Evolutionary conservation across 2,113 vertebrate genomes (phyloP).

Genomic region (Hemiscyllium ocellatum): DNA sequence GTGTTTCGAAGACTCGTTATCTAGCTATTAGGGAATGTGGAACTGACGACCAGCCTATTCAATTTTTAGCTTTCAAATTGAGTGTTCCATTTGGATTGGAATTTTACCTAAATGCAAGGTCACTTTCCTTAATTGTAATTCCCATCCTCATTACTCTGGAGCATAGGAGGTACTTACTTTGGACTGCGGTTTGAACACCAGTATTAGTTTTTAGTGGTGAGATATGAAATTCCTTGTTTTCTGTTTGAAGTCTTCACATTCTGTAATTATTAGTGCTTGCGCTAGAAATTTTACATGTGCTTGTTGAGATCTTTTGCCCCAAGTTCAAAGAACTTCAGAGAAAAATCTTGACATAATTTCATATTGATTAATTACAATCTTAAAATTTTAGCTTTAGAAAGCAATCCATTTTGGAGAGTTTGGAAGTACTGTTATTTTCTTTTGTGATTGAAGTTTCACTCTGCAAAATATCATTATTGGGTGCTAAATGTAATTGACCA

Average conservation of each 20-base stretch:
- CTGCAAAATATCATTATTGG: background rate
- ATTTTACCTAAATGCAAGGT: background rate
- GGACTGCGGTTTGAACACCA: background rate
- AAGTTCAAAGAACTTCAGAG: background rate
- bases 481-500: background rate
- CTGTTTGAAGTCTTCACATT: constrained; percentile 18
- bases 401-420: background rate
- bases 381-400: background rate
- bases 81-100: background rate
- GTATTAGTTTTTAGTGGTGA: background rate
- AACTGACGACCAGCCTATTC: background rate
- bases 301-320: constrained; percentile 19
- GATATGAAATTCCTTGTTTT: constrained; percentile 33
- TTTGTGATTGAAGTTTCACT: background rate
- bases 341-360: background rate
- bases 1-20: too few relatives aligned
- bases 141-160: background rate
- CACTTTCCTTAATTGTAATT: background rate
- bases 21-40: background rate
- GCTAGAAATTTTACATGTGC: constrained; percentile 8
- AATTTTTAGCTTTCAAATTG: background rate
- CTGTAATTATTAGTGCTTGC: background rate
- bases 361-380: background rate
- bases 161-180: background rate
- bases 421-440: background rate